A percentile compares a stretch with the other conserved stretches of the same genome.
Evolutionary conservation across 1,140 invertebrate species (phyloP).

Genomic region (Leptinotarsa undecemlineata): DNA sequence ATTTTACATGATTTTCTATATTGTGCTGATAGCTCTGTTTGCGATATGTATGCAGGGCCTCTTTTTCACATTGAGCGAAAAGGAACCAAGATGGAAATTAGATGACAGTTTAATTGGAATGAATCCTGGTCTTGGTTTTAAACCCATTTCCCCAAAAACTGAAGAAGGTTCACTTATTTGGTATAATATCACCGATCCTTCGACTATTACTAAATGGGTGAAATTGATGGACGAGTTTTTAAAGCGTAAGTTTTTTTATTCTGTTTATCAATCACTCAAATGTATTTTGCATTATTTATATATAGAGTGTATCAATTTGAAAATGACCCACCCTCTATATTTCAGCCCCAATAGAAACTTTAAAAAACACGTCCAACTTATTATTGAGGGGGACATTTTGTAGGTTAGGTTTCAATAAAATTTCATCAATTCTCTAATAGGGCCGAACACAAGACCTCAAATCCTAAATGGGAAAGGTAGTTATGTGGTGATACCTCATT

Average conservation of each 20-base stretch:
- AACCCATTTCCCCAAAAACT: constrained; percentile 74
- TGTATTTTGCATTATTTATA: too few relatives aligned
- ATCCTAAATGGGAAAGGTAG: too few relatives aligned
- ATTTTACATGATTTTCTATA: constrained; percentile 88
- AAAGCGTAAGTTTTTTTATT: constrained; percentile 60
- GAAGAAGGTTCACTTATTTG: constrained; percentile 84
- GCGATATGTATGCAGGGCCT: constrained; percentile 81
- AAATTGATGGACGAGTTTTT: constrained; percentile 71
- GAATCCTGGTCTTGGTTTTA: constrained; percentile 89
- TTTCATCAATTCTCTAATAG: too few relatives aligned
- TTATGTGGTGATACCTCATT: too few relatives aligned
- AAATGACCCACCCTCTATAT: too few relatives aligned
- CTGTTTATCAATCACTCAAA: too few relatives aligned
- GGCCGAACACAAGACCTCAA: too few relatives aligned
- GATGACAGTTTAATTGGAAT: constrained; percentile 79
- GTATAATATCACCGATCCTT: constrained; percentile 71
- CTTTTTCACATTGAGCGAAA: constrained; percentile 69
- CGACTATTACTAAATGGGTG: constrained; percentile 70
- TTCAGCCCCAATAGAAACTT: too few relatives aligned
- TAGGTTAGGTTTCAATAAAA: too few relatives aligned
- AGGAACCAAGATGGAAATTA: constrained; percentile 73
- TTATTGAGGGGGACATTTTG: too few relatives aligned
- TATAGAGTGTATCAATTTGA: too few relatives aligned
- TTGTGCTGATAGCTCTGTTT: constrained; percentile 75
- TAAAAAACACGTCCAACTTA: too few relatives aligned